Percentiles rank a stretch among this genome's conserved stretches.
phyloP scores from a whole-genome alignment of 2,888 invertebrate species.

The Cyrtodaria siliqua region DNA sequence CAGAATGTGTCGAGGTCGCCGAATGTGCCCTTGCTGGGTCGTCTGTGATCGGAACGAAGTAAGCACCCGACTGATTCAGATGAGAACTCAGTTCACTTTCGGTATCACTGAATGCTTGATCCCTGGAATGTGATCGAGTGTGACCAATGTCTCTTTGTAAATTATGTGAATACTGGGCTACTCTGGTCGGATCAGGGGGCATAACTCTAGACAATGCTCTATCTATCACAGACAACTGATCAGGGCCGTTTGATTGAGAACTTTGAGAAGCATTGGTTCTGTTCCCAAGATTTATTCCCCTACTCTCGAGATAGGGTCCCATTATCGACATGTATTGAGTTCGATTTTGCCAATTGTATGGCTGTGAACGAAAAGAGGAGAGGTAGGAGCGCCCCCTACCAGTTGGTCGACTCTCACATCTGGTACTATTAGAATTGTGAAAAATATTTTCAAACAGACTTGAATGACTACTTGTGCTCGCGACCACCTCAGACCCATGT shows the following conservation, averaged over 20 bases:
- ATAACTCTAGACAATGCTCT: not conserved
- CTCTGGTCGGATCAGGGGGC: conserved; percentile 1
- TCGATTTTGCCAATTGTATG: conserved; percentile 31
- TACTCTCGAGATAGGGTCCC: conserved; percentile 57
- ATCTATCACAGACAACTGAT: not conserved
- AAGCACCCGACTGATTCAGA: conserved; percentile 36
- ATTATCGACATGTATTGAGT: conserved; percentile 34
- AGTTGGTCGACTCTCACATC: too few relatives aligned
- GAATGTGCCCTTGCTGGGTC: conserved; percentile 31
- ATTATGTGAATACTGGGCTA: not conserved
- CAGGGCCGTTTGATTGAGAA: not conserved
- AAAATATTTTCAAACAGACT: conserved; percentile 35
- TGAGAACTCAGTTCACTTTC: conserved; percentile 47
- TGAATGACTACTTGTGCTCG: conserved; percentile 39
- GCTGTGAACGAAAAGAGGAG: conserved; percentile 20
- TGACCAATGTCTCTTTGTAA: not conserved
- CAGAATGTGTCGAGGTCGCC: conserved; percentile 20
- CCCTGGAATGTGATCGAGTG: not conserved
- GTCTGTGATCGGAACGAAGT: conserved; percentile 49
- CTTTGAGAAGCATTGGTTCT: not conserved
- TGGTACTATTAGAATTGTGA: too few relatives aligned
- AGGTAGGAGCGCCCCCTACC: conserved; percentile 1
- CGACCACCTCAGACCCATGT: conserved; percentile 8
- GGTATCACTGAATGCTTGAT: conserved; percentile 46
- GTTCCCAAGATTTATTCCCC: conserved; percentile 15